These are phyloP conservation scores for Cyphomyrus plagiostoma DNA, from an alignment of 2,113 vertebrate species.

Conservation along the genomic window DNA sequence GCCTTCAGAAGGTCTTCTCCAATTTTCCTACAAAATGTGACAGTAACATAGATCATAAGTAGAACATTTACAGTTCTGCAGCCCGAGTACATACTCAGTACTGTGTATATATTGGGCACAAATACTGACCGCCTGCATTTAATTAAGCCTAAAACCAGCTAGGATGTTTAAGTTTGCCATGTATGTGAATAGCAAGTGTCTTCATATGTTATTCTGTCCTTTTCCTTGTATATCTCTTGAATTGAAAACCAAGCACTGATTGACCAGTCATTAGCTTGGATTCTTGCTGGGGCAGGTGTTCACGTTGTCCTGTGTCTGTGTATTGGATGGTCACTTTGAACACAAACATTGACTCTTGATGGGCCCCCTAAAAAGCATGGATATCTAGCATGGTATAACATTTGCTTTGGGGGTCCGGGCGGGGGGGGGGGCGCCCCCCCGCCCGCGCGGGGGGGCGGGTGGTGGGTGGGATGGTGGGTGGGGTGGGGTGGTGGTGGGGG, in stretches of 20 bases:
- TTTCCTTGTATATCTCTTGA: constrained; percentile 25
- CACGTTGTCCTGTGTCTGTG: not conserved
- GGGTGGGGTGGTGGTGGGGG: no score
- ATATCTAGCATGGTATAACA: not conserved
- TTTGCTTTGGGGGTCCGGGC: not conserved
- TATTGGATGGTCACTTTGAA: not conserved
- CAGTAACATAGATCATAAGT: not conserved
- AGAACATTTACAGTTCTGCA: not conserved
- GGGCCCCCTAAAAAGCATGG: not conserved
- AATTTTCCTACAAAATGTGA: not conserved
- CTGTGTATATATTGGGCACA: not conserved
- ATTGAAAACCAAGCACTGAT: not conserved
- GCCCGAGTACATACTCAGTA: not conserved
- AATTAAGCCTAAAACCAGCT: not conserved
- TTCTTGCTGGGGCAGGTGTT: not conserved
- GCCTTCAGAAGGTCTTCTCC: constrained; percentile 66
- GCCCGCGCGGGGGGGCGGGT: no score
- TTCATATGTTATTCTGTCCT: not conserved
- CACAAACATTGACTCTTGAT: not conserved
- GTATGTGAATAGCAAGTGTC: not conserved
- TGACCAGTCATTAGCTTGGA: not conserved
- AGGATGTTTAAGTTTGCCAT: not conserved
- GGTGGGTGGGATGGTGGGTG: no score
- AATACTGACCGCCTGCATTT: not conserved
- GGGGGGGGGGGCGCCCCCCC: no score